Evolutionary conservation across 2,113 vertebrate genomes (phyloP).

Genomic region (Sterrhoptilus dennistouni): DNA sequence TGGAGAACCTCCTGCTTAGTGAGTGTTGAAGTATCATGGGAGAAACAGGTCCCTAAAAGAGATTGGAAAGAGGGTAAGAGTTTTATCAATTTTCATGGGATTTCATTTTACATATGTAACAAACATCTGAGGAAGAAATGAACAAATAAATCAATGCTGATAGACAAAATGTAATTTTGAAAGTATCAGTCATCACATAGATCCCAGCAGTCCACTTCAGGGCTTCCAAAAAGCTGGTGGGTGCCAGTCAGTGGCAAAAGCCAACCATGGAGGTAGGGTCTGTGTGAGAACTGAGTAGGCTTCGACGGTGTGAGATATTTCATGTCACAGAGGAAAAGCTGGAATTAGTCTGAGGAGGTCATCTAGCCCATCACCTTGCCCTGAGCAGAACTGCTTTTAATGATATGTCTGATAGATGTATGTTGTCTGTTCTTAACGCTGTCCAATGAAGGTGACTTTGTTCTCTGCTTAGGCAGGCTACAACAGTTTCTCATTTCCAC

Average conservation of each 20-base stretch:
- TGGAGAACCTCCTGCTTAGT: neutral
- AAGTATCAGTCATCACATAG: neutral
- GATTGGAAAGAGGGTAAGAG: neutral
- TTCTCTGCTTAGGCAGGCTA: neutral
- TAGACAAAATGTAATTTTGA: neutral
- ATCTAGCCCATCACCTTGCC: neutral
- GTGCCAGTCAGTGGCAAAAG: neutral
- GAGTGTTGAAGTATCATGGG: neutral
- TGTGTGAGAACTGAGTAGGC: neutral
- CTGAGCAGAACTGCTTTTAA: neutral
- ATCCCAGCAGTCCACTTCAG: neutral
- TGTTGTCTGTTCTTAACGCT: neutral
- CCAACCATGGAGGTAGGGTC: neutral
- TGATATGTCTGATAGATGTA: neutral
- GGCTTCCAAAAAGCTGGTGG: neutral
- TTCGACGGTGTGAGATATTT: neutral
- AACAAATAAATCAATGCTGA: neutral
- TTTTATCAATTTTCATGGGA: neutral
- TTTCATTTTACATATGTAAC: neutral
- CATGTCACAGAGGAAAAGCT: neutral
- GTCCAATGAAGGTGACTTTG: neutral
- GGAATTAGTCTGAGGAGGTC: neutral
- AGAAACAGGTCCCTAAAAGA: neutral
- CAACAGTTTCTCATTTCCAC: neutral
- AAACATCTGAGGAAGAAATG: neutral